Percentiles rank a stretch among this genome's conserved stretches.
Conservation (phyloP, 1,140 invertebrate genomes). For the Lepidurus apus region DNA sequence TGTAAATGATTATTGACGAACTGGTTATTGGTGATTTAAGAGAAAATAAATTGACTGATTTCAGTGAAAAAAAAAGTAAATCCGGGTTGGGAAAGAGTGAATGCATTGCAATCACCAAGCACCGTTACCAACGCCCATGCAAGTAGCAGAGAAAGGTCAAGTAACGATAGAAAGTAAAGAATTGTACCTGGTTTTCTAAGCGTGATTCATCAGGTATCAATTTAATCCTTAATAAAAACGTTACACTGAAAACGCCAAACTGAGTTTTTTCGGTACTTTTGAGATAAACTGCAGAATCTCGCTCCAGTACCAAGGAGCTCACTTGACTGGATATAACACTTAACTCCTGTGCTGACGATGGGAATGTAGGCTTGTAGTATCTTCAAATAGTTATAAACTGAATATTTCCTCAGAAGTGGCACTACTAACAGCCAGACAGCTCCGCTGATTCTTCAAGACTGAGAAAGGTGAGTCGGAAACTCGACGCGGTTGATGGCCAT, state of each 20-base stretch:
- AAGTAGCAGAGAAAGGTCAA: neutral
- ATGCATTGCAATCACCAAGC: neutral
- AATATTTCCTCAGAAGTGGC: neutral
- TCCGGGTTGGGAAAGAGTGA: neutral
- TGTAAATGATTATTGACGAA: no score
- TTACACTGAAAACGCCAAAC: neutral
- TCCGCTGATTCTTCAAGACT: slow-evolving; percentile 9
- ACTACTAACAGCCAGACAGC: slow-evolving; percentile 3
- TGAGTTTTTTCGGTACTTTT: neutral
- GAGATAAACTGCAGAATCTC: neutral
- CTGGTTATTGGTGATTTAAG: no score
- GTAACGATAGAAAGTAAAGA: neutral
- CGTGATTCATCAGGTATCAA: slow-evolving; percentile 19
- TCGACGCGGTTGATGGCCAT: slow-evolving; percentile 12
- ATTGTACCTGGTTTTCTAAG: neutral
- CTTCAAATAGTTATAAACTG: neutral
- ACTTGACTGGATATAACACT: neutral
- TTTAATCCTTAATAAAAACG: slow-evolving; percentile 1
- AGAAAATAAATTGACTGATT: no score
- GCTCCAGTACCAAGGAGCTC: neutral
- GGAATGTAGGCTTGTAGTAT: no score
- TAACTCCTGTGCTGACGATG: neutral
- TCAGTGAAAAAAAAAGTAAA: neutral
- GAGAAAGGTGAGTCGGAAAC: slow-evolving; percentile 14
- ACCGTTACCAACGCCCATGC: neutral